Base-by-base conservation (phyloP, 2,797 vertebrate species). In the Hylomyscus alleni region DNA sequence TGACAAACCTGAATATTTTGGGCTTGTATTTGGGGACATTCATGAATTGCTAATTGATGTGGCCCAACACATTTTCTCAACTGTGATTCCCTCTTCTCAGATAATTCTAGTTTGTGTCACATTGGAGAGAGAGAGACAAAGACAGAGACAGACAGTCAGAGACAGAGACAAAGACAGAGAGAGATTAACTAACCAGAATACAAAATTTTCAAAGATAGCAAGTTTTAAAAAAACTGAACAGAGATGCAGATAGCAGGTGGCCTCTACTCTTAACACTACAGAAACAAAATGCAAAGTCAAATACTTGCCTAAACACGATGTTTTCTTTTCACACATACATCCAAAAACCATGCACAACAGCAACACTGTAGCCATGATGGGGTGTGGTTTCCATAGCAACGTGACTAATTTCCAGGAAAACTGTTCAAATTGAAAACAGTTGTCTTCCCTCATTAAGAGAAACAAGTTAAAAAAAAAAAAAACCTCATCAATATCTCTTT, bases 311-410 rank as follows among this genome's bases (percentile, higher is more conserved):
- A 96, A 93, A 96, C 40, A 69, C 58, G 77, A 73, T 65, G n/a
- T 85, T 77, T 80, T 37, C 52, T 85, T 73, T 80, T n/a, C 65
- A 17, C 65, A 40, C 52, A 47, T 11, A 75, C n/a, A 62, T 62
- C 60, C 76, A 58, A 89, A 97, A 76, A 92, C 65, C 90, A 83
- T 37, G 81, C 78, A 81, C 54, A 96, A 90, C 56, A 81, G 56
- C n/a, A 50, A 29, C 82, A 81, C 80, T 76, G 90, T 72, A 95
- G 78, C 77, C 52, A 50, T 95, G 97, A 97, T 94, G 97, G 96
- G 98, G 96, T 97, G 96, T 95, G 54, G 98, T 98, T 99, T 97
- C 98, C 98, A 98, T 98, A 76, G 98, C 97, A 98, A 98, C 98
- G 0, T 91, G 94, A 97, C 89, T 98, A 98, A 96, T 92, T 98